Conservation (phyloP, 2,888 invertebrate genomes). For the Apodemia mormo region DNA sequence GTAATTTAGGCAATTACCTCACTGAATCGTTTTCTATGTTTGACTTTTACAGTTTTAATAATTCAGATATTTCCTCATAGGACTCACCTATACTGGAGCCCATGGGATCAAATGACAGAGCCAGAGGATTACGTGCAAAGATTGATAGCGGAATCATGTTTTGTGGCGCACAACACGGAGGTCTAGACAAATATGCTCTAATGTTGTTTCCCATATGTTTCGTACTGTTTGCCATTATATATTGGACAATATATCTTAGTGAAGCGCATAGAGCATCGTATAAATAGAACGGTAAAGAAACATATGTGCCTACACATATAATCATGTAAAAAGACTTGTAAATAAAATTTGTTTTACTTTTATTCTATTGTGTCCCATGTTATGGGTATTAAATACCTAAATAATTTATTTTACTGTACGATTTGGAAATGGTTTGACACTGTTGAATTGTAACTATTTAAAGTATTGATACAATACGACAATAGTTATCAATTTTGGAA, state of each 20-base stretch:
- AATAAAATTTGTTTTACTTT: constrained; percentile 15
- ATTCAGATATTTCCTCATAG: constrained; percentile 44
- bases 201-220: constrained; percentile 83
- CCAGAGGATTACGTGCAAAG: constrained; percentile 59
- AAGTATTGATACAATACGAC: constrained; percentile 22
- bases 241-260: constrained; percentile 83
- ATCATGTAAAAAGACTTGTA: constrained; percentile 27
- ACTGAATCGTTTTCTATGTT: neutral
- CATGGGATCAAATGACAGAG: constrained; percentile 56
- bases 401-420: constrained; percentile 9
- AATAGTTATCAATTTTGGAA: constrained; percentile 25
- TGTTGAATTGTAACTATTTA: constrained; percentile 25
- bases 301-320: constrained; percentile 23
- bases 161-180: constrained; percentile 83
- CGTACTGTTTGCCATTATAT: constrained; percentile 79
- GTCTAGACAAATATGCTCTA: constrained; percentile 82
- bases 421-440: neutral
- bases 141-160: constrained; percentile 81
- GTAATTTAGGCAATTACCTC: too few relatives aligned
- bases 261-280: constrained; percentile 70
- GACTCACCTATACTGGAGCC: constrained; percentile 74
- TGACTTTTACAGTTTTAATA: neutral
- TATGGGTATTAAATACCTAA: constrained; percentile 11
- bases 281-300: constrained; percentile 43
- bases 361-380: neutral